Evolutionary conservation across 2,113 vertebrate species (phyloP), one percentile per base, ranked within the genome.

Genomic region (Oxyura jamaicensis): DNA sequence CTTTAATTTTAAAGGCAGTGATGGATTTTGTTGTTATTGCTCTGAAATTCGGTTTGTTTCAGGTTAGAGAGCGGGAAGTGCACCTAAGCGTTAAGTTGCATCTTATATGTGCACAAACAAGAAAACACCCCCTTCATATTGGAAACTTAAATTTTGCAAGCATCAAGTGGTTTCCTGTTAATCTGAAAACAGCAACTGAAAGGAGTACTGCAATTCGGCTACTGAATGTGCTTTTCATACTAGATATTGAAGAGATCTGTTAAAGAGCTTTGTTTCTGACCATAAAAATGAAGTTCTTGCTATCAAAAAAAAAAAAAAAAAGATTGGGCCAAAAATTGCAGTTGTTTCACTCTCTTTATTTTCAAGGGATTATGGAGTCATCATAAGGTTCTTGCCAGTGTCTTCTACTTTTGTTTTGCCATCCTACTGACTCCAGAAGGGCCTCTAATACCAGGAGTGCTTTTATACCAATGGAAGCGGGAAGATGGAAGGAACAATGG

Each of bases 41-140:
- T 79, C 77, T 94, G 50, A 85, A 93, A 79, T 87, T 67, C 56
- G 11, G 10, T 83, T 86, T 84, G 20, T 74, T 96, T 92, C 80
- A 69, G 44, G 58, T 74, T 81, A 85, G 68, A 85, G 62, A 81
- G 55, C 16, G 39, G 42, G 41, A 89, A 63, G 71, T 82, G 92
- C 88, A 86, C 19, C 0, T 60, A 50, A 83, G 20, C 76, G 25
- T 21, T 69, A 52, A 52, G 62, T 12, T 53, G 41, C 13, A 7
- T 67, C 55, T 71, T 44, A 16, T 19, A 10, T 41, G 59, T 89
- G 55, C 69, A 11, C 66, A 44, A 16, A 41, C 31, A 84, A 58
- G 73, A 66, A 78, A 67, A 60, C 35, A 21, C 46, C 63, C 31
- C 44, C 5, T 59, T 91, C 26, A 0, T 66, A 69, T 0, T 86